Evolutionary conservation across 2,888 invertebrate species (phyloP).

Genomic region (Argyra leucocephala): DNA sequence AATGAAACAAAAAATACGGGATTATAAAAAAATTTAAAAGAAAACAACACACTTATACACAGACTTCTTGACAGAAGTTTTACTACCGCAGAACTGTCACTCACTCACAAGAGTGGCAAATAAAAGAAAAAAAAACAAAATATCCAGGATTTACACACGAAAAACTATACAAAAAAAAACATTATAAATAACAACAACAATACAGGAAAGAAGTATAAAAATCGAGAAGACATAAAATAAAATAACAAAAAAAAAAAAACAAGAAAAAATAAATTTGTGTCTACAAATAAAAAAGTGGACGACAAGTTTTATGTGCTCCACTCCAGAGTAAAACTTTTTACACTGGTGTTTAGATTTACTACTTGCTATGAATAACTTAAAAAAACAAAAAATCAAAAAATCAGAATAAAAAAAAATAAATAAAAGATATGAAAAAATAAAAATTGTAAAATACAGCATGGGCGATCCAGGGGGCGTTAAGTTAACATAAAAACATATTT

Average conservation of each 20-base stretch:
- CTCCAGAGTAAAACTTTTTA: neutral
- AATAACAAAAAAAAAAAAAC: neutral
- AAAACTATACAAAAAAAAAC: neutral
- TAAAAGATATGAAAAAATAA: neutral
- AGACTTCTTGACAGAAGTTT: slow-evolving; percentile 1
- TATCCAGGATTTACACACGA: neutral
- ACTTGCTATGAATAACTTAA: slow-evolving; percentile 10
- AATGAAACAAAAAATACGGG: neutral
- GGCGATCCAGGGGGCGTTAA: too few relatives aligned
- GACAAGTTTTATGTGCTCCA: slow-evolving; percentile 3
- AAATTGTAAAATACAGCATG: too few relatives aligned
- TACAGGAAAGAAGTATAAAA: too few relatives aligned
- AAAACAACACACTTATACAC: neutral
- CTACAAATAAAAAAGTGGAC: neutral
- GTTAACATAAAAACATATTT: too few relatives aligned
- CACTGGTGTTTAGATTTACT: slow-evolving; percentile 4
- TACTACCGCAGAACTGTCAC: neutral
- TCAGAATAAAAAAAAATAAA: neutral
- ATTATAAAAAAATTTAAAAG: neutral
- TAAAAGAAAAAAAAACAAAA: neutral
- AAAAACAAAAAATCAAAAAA: neutral
- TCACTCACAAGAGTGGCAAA: neutral
- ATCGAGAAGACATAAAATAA: neutral
- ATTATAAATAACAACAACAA: neutral
- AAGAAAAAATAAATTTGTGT: neutral